Evolutionary conservation across 35 echinoderm and acorn worm genomes (phyloP).

Genomic region (Stichopus chloronotus): DNA sequence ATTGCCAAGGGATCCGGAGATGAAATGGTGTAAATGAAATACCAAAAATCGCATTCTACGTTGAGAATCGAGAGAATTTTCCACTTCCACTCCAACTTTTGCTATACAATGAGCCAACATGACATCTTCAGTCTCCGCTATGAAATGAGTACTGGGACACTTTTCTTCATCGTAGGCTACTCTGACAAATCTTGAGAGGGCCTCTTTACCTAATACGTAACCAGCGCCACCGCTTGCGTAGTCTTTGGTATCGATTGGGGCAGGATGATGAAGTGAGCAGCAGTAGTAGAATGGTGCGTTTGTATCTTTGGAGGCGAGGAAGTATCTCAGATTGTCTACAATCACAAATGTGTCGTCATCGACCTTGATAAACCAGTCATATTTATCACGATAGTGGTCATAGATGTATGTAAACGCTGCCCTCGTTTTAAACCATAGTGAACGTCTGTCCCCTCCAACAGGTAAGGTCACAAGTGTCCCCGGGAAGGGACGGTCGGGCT

Average conservation of each 20-base stretch:
- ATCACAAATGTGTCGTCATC: conserved; percentile 91
- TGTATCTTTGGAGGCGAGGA: conserved; percentile 56
- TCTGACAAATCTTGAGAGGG: conserved; percentile 46
- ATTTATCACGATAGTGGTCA: conserved; percentile 66
- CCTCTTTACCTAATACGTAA: conserved; percentile 78
- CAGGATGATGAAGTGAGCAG: too few species aligned
- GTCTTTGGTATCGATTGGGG: too few species aligned
- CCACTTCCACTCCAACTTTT: conserved; percentile 24
- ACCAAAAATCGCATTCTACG: conserved; percentile 62
- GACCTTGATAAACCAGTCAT: conserved; percentile 85
- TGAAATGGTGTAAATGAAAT: conserved; percentile 22
- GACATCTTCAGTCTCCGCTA: conserved; percentile 59
- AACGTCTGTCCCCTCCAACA: not conserved
- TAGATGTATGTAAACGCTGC: conserved; percentile 75
- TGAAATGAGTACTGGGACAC: not conserved
- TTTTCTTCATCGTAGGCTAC: not conserved
- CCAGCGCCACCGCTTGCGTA: conserved; percentile 82
- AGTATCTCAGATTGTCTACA: conserved; percentile 76
- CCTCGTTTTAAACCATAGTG: conserved; percentile 78
- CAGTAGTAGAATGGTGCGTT: conserved; percentile 59
- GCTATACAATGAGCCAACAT: conserved; percentile 51
- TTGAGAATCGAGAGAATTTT: conserved; percentile 64
- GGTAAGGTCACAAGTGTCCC: conserved; percentile 50
- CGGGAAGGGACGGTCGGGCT: conserved; percentile 61
- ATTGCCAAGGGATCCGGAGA: conserved; percentile 6